Evolutionary conservation across 2,888 invertebrate species (phyloP), one percentile per base, ranked within the genome.

Genomic region (Papilio demoleus): DNA sequence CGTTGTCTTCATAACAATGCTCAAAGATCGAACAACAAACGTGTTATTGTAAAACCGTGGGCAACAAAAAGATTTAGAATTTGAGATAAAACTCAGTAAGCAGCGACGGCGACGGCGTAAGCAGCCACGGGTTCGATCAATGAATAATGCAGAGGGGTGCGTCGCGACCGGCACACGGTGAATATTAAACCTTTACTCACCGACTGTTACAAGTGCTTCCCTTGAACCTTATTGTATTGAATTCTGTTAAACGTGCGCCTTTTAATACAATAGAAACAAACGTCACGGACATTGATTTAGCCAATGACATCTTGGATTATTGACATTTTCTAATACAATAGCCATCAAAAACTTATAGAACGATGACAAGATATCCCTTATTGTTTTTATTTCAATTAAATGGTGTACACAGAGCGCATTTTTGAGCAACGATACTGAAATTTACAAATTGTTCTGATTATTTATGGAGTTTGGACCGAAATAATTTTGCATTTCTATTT

Each of bases 101-200:
- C 42, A 14, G 14, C 38, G 38, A 14, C 8, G 42, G 72, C 68
- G 76, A 74, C 72, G 71, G 71, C 73, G 78, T 74, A 71, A 77
- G 73, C 75, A 76, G 75, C 77, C 75, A 79, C 79, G 78, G 79
- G 78, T 78, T 77, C 80, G 80, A 85, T 85, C 85, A 82, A 88
- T 90, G 87, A 87, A 89, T 92, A 83, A 92, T 92, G 85, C 85
- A 91, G 83, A 79, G 80, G 77, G 78, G 78, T 79, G 76, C 77
- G 76, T 71, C 73, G 73, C 71, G 74, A 76, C 74, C 81, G 79
- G 76, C 80, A 76, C 73, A 75, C 76, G 70, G 77, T 82, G 88
- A 81, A 89, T 88, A 81, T 86, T 84, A 88, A 88, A 90, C 87
- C 84, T 88, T 79, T 80, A 78, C 82, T 82, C 75, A 83, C 79